Evolutionary conservation across 2,888 invertebrate species (phyloP).

Genomic region (Phasia obesa): DNA sequence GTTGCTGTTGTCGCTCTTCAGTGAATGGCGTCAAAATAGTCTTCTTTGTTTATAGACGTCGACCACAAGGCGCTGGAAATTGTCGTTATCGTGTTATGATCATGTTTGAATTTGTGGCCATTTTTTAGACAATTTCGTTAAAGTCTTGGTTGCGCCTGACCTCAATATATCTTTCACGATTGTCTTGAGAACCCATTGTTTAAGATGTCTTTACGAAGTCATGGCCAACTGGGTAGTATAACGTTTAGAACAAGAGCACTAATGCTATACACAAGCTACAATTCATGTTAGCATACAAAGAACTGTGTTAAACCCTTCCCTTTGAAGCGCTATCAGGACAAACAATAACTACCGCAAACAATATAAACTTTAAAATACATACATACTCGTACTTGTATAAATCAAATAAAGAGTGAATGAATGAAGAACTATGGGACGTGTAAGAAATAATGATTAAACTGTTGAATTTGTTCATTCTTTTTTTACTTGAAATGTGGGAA

Average conservation of each 20-base stretch:
- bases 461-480: not conserved
- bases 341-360: conserved; percentile 2
- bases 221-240: too few species aligned
- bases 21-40: too few species aligned
- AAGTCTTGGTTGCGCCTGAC: too few species aligned
- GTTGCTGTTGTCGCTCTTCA: too few species aligned
- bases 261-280: not conserved
- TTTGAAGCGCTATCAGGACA: conserved; percentile 13
- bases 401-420: not conserved
- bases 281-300: conserved; percentile 4
- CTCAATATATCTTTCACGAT: too few species aligned
- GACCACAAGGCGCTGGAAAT: too few species aligned
- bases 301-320: not conserved
- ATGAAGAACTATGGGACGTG: not conserved
- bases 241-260: not conserved
- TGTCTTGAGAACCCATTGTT: too few species aligned
- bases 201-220: too few species aligned
- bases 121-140: too few species aligned
- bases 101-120: too few species aligned
- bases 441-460: not conserved
- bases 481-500: not conserved
- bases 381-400: not conserved
- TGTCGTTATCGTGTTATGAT: too few species aligned
- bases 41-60: too few species aligned
- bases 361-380: not conserved